Evolutionary conservation across 2,113 vertebrate species (phyloP).

Genomic region (Albula goreensis): DNA sequence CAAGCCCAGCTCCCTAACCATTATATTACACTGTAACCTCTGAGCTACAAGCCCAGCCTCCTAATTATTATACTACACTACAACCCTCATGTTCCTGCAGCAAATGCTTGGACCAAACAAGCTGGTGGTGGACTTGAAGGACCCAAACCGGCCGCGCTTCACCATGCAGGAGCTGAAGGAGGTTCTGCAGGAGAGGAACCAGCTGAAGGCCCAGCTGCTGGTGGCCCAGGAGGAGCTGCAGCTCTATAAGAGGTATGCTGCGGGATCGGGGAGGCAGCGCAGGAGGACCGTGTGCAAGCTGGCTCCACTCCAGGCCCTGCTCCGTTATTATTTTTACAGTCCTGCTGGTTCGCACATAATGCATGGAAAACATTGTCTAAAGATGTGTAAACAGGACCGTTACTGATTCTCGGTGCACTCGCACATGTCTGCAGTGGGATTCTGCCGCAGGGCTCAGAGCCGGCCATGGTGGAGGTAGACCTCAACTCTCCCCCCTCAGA

Average conservation of each 20-base stretch:
- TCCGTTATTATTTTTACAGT: no score
- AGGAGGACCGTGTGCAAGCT: no score
- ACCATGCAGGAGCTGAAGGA: conserved; percentile 92
- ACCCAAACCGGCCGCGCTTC: conserved; percentile 91
- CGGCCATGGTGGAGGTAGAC: conserved; percentile 65
- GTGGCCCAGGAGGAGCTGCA: conserved; percentile 88
- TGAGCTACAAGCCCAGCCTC: no score
- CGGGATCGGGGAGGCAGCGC: not conserved
- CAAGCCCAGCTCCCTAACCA: no score
- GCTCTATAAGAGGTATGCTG: conserved; percentile 82
- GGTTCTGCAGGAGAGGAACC: conserved; percentile 91
- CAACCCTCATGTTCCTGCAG: conserved; percentile 51
- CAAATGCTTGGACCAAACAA: conserved; percentile 78
- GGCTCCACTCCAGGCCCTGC: no score
- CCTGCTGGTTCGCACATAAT: no score
- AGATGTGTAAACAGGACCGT: no score
- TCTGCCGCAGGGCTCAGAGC: conserved; percentile 65
- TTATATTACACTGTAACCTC: no score
- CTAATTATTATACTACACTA: no score
- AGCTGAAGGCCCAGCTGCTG: conserved; percentile 89
- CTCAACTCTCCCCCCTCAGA: conserved; percentile 41
- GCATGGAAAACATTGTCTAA: no score
- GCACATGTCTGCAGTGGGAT: conserved; percentile 71
- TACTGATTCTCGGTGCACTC: no score
- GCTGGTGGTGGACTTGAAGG: conserved; percentile 84